Base-by-base conservation (phyloP, 2,113 vertebrate genomes). In the Xiphophorus couchianus region DNA sequence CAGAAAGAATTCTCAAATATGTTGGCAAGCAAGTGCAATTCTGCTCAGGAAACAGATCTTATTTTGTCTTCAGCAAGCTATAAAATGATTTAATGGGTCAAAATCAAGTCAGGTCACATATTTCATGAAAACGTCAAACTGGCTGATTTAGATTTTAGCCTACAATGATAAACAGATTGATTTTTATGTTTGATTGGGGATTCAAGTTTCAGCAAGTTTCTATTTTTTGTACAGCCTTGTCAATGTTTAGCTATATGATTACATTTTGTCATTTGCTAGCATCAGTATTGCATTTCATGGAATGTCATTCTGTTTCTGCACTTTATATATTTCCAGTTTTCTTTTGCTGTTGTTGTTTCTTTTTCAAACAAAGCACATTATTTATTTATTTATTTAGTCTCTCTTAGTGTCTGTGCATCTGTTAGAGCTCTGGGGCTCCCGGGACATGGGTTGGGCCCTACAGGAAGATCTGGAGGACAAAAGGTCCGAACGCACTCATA, bases 61-160 rank as follows among this genome's bases (percentile, higher is more conserved):
- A 65, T 62, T 75, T 74, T 74, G 62, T 84, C 77, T 74, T 78
- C 33, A 72, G 29, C 15, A 0, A 73, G 60, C 69, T 58, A 75
- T 84, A 78, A 81, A 86, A 85, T 58, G 71, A n/a, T 48, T 61
- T 77, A 82, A 86, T 71, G 64, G 80, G 76, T 83, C 58, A 39
- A 81, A 90, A 80, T 82, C 63, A 64, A 88, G 77, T 75, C 80
- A 73, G 69, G 70, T 81, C 78, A 85, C 60, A 27, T 54, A 69
- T 84, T 82, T 78, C 74, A 76, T 80, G 15, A 83, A 84, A 80
- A 77, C 44, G 28, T 31, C 75, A 72, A 28, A 33, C 42, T 73
- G 19, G 31, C n/a, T 66, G 63, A 71, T 84, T 82, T 78, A 90
- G 83, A 74, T 80, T 88, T 81, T 74, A 79, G 67, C 73, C 54